Percentiles rank a stretch among this genome's conserved stretches.
Evolutionary conservation across 2,797 vertebrate genomes (phyloP).

Genomic region (Xiphorhynchus erythropygius): DNA sequence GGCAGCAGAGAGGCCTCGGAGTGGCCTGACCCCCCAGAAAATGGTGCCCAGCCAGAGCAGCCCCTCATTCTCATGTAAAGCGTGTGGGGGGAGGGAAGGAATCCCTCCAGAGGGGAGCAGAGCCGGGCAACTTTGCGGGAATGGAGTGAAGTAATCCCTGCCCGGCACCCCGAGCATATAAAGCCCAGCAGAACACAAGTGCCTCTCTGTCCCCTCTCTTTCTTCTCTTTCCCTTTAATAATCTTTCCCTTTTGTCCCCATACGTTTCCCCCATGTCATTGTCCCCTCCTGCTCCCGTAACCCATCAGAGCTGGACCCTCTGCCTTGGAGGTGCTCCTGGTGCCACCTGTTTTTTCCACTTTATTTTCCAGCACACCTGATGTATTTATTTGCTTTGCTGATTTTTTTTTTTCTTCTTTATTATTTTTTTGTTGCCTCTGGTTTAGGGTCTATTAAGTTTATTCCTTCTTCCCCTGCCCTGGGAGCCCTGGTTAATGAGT

Average conservation of each 20-base stretch:
- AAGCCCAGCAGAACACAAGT: background rate
- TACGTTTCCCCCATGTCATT: background rate
- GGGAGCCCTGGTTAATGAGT: slow-evolving; percentile 79
- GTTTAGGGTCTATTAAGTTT: slow-evolving; percentile 53
- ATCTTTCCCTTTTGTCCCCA: slow-evolving; percentile 41
- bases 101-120: background rate
- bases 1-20: background rate
- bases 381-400: slow-evolving; percentile 51
- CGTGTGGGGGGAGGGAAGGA: background rate
- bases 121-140: background rate
- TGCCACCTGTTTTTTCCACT: slow-evolving; percentile 47
- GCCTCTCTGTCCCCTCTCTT: slow-evolving; percentile 42
- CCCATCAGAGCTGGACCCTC: background rate
- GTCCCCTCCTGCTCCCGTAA: background rate
- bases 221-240: slow-evolving; percentile 1
- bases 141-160: background rate
- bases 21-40: background rate
- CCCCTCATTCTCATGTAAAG: background rate
- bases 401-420: background rate
- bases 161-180: background rate
- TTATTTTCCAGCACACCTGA: slow-evolving; percentile 66
- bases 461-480: slow-evolving; percentile 58
- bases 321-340: background rate
- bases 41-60: background rate
- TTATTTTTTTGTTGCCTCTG: background rate